Conservation (phyloP, 1,140 invertebrate genomes). For the Thrips palmi region DNA sequence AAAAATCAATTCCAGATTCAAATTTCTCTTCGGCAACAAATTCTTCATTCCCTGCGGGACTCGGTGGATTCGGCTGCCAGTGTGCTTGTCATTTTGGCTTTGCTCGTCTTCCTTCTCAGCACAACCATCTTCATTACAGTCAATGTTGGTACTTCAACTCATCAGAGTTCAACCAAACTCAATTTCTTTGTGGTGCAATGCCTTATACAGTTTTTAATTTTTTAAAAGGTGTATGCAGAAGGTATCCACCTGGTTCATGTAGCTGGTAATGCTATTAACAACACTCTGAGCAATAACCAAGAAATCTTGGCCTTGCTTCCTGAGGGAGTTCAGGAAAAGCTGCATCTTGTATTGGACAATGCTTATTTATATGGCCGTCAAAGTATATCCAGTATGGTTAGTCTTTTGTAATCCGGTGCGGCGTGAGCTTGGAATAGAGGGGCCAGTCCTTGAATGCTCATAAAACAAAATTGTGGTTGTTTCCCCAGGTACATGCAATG, state of each 20-base stretch:
- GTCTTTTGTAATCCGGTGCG: no score
- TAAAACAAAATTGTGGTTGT: slow-evolving; percentile 1
- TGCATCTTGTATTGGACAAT: slow-evolving; percentile 79
- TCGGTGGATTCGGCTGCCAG: slow-evolving; percentile 39
- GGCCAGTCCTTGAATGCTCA: slow-evolving; percentile 20
- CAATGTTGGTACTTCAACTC: slow-evolving; percentile 26
- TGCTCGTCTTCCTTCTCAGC: slow-evolving; percentile 29
- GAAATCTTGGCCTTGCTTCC: slow-evolving; percentile 57
- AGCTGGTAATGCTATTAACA: slow-evolving; percentile 74
- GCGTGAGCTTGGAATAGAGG: no score
- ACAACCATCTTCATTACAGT: slow-evolving; percentile 36
- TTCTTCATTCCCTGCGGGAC: slow-evolving; percentile 22
- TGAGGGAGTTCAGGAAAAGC: slow-evolving; percentile 49
- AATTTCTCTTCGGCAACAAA: background rate
- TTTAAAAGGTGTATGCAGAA: slow-evolving; percentile 73
- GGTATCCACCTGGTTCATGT: slow-evolving; percentile 82
- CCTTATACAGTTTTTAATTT: slow-evolving; percentile 2
- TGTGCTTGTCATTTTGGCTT: slow-evolving; percentile 33
- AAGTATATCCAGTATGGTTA: slow-evolving; percentile 62
- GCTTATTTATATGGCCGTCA: slow-evolving; percentile 78
- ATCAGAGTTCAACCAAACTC: slow-evolving; percentile 5
- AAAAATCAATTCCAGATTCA: background rate
- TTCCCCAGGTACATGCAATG: slow-evolving; percentile 44
- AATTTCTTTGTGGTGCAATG: slow-evolving; percentile 8
- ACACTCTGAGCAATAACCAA: slow-evolving; percentile 72